Percentiles rank a stretch among this genome's conserved stretches.
Conservation (phyloP, 2,797 vertebrate species). For the Danio aesculapii region DNA sequence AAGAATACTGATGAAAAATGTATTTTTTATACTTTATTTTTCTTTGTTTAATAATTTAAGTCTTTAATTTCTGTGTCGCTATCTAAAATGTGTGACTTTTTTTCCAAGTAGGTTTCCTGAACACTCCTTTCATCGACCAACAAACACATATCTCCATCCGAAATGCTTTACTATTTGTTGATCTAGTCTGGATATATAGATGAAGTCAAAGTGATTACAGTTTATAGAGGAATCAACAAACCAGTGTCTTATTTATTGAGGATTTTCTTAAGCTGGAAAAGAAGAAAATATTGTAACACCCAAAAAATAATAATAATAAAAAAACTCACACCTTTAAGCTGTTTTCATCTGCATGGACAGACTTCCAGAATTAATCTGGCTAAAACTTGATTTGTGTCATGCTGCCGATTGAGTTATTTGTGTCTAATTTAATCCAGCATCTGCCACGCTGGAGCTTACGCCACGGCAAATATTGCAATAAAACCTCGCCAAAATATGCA, state of each 20-base stretch:
- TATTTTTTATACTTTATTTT: neutral
- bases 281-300: neutral
- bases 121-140: neutral
- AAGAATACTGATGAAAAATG: neutral
- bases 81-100: no score
- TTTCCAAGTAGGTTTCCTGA: neutral
- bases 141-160: neutral
- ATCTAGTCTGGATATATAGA: neutral
- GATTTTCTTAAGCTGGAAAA: neutral
- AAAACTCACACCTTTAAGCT: neutral
- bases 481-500: constrained; percentile 36
- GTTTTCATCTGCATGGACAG: neutral
- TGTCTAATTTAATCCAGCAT: constrained; percentile 50
- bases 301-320: no score
- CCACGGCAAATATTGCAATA: constrained; percentile 44
- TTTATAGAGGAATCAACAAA: neutral
- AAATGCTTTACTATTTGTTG: neutral
- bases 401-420: constrained; percentile 45
- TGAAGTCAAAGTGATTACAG: neutral
- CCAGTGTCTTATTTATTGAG: neutral
- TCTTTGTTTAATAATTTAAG: neutral
- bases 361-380: constrained; percentile 33
- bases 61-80: no score
- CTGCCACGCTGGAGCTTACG: constrained; percentile 32
- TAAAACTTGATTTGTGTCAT: constrained; percentile 44